A percentile compares a stretch with the other conserved stretches of the same genome.
Evolutionary conservation across 2,888 invertebrate genomes (phyloP).

Genomic region (Bimastos eiseni): DNA sequence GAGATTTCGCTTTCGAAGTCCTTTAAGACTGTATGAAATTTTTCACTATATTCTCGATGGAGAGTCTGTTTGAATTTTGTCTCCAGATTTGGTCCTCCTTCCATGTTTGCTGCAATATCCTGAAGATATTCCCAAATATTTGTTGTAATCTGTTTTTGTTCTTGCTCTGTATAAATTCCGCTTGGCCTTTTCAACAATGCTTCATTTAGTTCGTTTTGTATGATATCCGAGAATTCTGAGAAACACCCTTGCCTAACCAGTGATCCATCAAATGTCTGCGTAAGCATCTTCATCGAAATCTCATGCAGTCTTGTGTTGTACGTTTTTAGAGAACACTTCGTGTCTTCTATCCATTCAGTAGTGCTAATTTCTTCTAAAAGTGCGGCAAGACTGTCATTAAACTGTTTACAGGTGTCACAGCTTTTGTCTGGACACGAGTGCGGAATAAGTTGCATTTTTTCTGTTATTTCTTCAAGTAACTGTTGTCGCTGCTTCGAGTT

Average conservation of each 20-base stretch:
- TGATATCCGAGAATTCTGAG: neutral
- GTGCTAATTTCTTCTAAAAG: neutral
- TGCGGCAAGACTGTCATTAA: neutral
- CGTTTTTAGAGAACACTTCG: neutral
- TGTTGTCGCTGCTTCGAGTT: neutral
- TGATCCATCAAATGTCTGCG: neutral
- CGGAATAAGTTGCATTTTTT: neutral
- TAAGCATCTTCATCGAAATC: neutral
- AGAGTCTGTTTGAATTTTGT: neutral
- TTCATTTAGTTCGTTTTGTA: neutral
- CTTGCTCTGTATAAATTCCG: neutral
- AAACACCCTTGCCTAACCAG: neutral
- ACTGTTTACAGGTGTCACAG: neutral
- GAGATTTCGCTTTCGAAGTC: neutral
- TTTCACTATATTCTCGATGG: neutral
- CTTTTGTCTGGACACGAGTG: no score
- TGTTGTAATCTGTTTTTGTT: neutral
- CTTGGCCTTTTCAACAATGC: neutral
- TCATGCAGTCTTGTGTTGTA: neutral
- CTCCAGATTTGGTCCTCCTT: neutral
- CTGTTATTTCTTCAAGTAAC: neutral
- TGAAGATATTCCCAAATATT: neutral
- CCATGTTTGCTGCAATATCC: neutral
- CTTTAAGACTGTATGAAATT: neutral
- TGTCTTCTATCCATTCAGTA: neutral